Percentiles rank a stretch among this genome's conserved stretches.
Evolutionary conservation across 2,797 vertebrate genomes (phyloP).

Genomic region (Parotocinclus haroldoi): DNA sequence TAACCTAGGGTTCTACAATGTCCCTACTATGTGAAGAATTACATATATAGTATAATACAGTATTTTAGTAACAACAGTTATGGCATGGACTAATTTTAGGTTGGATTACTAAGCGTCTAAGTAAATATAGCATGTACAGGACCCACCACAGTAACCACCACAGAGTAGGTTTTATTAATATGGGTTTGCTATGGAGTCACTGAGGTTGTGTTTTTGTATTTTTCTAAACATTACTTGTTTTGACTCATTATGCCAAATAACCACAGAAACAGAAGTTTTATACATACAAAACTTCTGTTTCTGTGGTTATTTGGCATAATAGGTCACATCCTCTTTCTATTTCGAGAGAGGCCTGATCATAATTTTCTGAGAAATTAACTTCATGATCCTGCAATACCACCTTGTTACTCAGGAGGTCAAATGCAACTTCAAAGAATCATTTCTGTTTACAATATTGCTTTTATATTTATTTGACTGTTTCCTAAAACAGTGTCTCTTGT

Average conservation of each 20-base stretch:
- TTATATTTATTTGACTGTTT: too few relatives aligned
- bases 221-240: neutral
- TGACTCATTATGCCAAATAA: too few relatives aligned
- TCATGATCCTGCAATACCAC: too few relatives aligned
- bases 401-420: too few relatives aligned
- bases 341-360: neutral
- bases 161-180: slow-evolving; percentile 59
- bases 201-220: neutral
- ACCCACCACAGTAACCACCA: slow-evolving; percentile 51
- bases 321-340: neutral
- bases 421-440: too few relatives aligned
- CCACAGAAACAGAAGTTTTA: too few relatives aligned
- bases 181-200: slow-evolving; percentile 1
- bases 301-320: neutral
- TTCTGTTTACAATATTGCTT: too few relatives aligned
- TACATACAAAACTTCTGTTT: too few relatives aligned
- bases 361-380: slow-evolving; percentile 43
- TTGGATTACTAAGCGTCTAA: slow-evolving; percentile 8
- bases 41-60: too few relatives aligned
- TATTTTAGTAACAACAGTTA: neutral
- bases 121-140: slow-evolving; percentile 45
- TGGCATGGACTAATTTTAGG: slow-evolving; percentile 8
- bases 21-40: too few relatives aligned
- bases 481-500: too few relatives aligned
- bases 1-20: too few relatives aligned